A percentile compares a stretch with the other conserved stretches of the same genome.
Evolutionary conservation across 2,113 vertebrate genomes (phyloP).

Genomic region (Cyanistes caeruleus): DNA sequence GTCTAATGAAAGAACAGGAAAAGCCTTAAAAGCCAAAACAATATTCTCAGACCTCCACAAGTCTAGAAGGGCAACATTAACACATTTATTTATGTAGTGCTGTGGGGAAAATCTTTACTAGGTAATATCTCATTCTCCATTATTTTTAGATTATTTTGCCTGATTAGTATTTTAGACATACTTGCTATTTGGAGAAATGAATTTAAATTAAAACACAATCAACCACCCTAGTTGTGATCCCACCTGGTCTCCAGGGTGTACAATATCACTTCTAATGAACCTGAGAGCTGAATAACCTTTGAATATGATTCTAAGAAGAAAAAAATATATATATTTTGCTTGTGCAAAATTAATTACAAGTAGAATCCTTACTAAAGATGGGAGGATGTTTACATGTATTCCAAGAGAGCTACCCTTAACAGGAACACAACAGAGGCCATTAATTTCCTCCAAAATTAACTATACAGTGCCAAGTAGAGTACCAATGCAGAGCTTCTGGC

Average conservation of each 20-base stretch:
- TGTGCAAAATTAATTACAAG: background rate
- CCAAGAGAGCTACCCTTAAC: background rate
- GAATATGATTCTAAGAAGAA: background rate
- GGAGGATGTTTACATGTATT: background rate
- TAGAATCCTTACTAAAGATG: background rate
- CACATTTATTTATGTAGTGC: background rate
- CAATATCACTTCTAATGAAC: background rate
- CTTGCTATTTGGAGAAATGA: background rate
- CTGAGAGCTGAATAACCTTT: background rate
- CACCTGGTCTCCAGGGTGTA: background rate
- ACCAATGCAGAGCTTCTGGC: background rate
- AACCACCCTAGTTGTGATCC: background rate
- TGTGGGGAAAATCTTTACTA: background rate
- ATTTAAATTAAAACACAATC: slow-evolving; percentile 27
- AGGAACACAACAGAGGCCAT: background rate
- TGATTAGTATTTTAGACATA: slow-evolving; percentile 8
- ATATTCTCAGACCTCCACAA: background rate
- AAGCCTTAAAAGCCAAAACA: background rate
- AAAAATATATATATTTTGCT: background rate
- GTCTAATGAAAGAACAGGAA: background rate
- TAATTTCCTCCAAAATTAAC: background rate
- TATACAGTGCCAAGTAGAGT: background rate
- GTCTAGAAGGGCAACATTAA: background rate
- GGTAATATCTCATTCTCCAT: background rate
- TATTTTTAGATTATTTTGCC: background rate